A percentile compares a stretch with the other conserved stretches of the same genome.
phyloP scores from a whole-genome alignment of 2,113 vertebrate genomes.

The Pimephales promelas region DNA sequence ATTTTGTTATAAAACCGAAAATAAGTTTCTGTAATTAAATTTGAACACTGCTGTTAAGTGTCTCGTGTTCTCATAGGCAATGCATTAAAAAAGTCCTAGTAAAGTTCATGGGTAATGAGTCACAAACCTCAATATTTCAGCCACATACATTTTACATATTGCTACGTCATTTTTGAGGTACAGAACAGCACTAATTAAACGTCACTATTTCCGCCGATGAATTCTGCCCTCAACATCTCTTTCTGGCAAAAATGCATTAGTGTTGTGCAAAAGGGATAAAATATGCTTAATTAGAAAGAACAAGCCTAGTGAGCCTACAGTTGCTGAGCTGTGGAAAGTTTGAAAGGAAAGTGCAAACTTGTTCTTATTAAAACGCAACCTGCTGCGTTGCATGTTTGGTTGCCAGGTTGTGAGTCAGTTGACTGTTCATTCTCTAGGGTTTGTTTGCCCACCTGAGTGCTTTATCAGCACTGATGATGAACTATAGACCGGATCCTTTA shows the following conservation, averaged over 20 bases:
- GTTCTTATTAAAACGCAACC: constrained; percentile 29
- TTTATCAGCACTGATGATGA: constrained; percentile 41
- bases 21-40: too few relatives aligned
- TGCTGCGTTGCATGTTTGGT: constrained; percentile 34
- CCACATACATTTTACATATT: not conserved
- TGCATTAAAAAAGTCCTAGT: not conserved
- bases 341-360: not conserved
- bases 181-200: too few relatives aligned
- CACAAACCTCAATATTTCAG: not conserved
- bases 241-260: not conserved
- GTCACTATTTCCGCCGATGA: not conserved
- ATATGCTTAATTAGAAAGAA: not conserved
- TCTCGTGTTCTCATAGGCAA: too few relatives aligned
- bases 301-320: not conserved
- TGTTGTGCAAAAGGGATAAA: not conserved
- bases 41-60: too few relatives aligned
- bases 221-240: not conserved
- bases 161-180: not conserved
- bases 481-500: constrained; percentile 34
- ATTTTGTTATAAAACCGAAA: too few relatives aligned
- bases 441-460: constrained; percentile 34
- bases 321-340: constrained; percentile 26
- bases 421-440: constrained; percentile 32
- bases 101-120: not conserved
- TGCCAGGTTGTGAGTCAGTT: constrained; percentile 47